Evolutionary conservation across 2,113 vertebrate genomes (phyloP).

Genomic region (Promerops cafer): DNA sequence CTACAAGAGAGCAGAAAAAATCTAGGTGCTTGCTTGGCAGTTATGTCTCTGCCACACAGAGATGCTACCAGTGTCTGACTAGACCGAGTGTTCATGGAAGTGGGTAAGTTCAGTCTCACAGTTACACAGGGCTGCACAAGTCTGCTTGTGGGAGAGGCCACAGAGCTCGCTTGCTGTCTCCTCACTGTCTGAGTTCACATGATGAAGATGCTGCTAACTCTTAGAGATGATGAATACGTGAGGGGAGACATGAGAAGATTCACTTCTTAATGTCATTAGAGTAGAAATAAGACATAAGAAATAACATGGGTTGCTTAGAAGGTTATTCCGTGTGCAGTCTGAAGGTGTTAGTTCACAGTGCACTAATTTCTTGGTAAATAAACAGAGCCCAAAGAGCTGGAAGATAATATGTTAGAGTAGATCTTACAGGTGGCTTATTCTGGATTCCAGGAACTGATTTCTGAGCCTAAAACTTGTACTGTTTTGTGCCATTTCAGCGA

Average conservation of each 20-base stretch:
- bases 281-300: background rate
- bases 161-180: background rate
- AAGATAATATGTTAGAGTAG: background rate
- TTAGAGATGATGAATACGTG: background rate
- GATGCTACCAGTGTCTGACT: background rate
- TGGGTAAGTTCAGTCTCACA: background rate
- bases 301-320: background rate
- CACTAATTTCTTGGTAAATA: background rate
- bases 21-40: background rate
- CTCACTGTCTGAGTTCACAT: background rate
- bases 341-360: background rate
- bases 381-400: background rate
- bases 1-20: background rate
- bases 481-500: conserved; percentile 70
- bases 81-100: background rate
- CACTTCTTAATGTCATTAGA: background rate
- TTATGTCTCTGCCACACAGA: background rate
- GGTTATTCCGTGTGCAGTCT: background rate
- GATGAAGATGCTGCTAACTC: background rate
- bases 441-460: background rate
- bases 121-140: background rate
- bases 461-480: background rate
- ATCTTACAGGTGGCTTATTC: background rate
- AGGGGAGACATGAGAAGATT: background rate
- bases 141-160: background rate